Evolutionary conservation across 2,797 vertebrate species (phyloP).

Genomic region (Diplodus sargus): DNA sequence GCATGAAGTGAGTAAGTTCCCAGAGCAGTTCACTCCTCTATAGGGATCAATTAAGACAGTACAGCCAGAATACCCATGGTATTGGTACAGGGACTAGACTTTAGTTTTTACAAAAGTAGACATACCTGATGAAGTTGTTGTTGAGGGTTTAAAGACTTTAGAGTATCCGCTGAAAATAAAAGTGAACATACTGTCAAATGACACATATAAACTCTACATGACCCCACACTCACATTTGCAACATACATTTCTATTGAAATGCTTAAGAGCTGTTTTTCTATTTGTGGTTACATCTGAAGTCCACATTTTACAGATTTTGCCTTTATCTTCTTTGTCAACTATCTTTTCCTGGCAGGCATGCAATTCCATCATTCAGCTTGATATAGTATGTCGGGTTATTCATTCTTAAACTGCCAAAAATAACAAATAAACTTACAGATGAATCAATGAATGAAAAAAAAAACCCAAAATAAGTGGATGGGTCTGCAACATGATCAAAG

Average conservation of each 20-base stretch:
- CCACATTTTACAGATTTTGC: not conserved
- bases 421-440: slow-evolving; percentile 50
- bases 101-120: not conserved
- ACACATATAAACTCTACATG: not conserved
- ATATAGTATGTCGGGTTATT: slow-evolving; percentile 32
- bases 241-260: not conserved
- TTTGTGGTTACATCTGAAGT: slow-evolving; percentile 1
- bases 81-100: not conserved
- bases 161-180: slow-evolving; percentile 53
- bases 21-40: not conserved
- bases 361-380: slow-evolving; percentile 8
- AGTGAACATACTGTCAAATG: not conserved
- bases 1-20: not conserved
- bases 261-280: not conserved
- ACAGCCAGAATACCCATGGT: not conserved
- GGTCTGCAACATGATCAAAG: slow-evolving; percentile 77
- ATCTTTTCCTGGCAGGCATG: slow-evolving; percentile 1
- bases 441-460: slow-evolving; percentile 58
- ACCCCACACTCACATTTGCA: not conserved
- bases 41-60: not conserved
- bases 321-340: not conserved
- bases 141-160: slow-evolving; percentile 32
- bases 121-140: slow-evolving; percentile 66
- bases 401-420: slow-evolving; percentile 42
- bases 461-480: slow-evolving; percentile 28